Conservation (phyloP, 2,113 vertebrate genomes). For the Speoplatyrhinus poulsoni region DNA sequence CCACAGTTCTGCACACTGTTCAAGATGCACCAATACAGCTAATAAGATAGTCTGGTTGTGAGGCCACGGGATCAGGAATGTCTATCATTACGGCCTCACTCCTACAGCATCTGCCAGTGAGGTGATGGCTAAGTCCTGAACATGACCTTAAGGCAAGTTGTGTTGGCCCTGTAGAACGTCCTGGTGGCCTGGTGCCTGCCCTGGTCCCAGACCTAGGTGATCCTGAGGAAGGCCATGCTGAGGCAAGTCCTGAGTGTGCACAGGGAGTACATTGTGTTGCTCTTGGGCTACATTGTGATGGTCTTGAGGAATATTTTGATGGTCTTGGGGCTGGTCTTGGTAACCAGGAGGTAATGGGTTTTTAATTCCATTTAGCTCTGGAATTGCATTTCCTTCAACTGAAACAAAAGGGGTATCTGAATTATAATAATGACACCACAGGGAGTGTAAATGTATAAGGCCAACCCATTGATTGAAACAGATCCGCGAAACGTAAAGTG, state of each 20-base stretch:
- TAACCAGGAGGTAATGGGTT: constrained; percentile 45
- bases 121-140: neutral
- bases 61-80: constrained; percentile 25
- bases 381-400: constrained; percentile 70
- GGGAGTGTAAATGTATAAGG: neutral
- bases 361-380: constrained; percentile 40
- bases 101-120: neutral
- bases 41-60: constrained; percentile 49
- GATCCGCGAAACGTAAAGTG: neutral
- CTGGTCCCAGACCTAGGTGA: constrained; percentile 60
- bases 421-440: neutral
- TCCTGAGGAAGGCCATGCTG: constrained; percentile 52
- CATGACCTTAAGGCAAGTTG: constrained; percentile 42
- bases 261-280: constrained; percentile 12
- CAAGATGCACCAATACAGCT: constrained; percentile 20
- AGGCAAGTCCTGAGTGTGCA: constrained; percentile 26
- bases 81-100: constrained; percentile 21
- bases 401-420: constrained; percentile 16
- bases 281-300: constrained; percentile 48
- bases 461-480: neutral
- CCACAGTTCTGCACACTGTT: constrained; percentile 25
- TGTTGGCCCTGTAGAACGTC: constrained; percentile 53
- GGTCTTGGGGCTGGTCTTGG: constrained; percentile 40
- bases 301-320: constrained; percentile 27
- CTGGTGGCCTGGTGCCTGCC: constrained; percentile 61